Percentiles rank a stretch among this genome's conserved stretches.
Conservation (phyloP, 2,113 vertebrate genomes). For the Cheirogaleus medius region DNA sequence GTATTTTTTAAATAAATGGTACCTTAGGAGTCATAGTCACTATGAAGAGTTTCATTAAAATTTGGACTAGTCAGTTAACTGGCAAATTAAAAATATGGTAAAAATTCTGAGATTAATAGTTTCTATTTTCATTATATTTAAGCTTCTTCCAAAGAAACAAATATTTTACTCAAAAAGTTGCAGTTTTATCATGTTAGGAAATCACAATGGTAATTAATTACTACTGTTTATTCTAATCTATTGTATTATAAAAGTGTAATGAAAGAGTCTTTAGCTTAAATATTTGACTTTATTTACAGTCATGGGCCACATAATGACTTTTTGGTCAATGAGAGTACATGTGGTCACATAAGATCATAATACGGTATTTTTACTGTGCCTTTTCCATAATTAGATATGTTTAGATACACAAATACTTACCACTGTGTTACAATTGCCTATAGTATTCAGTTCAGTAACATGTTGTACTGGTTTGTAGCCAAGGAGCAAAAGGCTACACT, state of each 20-base stretch:
- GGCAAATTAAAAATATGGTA: background rate
- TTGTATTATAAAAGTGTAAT: background rate
- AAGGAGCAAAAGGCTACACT: background rate
- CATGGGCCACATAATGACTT: background rate
- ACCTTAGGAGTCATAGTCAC: background rate
- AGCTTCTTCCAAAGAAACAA: background rate
- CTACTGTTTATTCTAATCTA: background rate
- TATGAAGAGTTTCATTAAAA: background rate
- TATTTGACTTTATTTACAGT: background rate
- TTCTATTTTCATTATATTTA: background rate
- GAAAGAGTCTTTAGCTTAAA: background rate
- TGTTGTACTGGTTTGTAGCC: background rate
- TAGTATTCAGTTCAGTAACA: background rate
- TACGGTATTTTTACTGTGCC: background rate
- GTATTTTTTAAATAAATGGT: background rate
- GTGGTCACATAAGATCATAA: background rate
- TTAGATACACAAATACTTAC: background rate
- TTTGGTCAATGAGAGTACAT: background rate
- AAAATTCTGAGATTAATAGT: background rate
- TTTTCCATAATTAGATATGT: background rate
- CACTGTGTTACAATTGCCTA: background rate
- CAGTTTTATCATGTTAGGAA: slow-evolving; percentile 6
- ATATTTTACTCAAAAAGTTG: background rate
- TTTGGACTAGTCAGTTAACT: background rate
- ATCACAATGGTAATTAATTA: background rate